phyloP scores from a whole-genome alignment of 2,888 invertebrate species.

The Celastrina argiolus region DNA sequence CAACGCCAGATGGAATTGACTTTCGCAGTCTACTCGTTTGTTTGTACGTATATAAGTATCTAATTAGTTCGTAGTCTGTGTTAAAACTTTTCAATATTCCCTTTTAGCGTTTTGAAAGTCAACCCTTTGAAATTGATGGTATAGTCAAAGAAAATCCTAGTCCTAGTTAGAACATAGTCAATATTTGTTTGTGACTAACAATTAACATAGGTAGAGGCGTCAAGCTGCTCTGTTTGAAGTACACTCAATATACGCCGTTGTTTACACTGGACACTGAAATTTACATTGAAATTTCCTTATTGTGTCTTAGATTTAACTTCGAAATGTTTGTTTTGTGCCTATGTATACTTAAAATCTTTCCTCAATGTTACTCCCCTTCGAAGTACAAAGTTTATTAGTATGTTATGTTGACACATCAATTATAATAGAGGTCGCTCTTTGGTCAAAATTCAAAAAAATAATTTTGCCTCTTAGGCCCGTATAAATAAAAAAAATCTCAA shows the following conservation, averaged over 20 bases:
- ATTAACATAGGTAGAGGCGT: neutral
- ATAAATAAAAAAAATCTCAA: no score
- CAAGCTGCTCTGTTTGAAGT: neutral
- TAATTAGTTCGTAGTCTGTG: no score
- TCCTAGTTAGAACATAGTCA: neutral
- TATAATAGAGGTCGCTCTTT: no score
- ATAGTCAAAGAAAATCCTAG: neutral
- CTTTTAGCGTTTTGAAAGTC: neutral
- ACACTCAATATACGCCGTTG: neutral
- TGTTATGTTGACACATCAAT: neutral
- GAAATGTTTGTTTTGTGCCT: neutral
- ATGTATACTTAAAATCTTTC: neutral
- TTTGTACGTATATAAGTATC: no score
- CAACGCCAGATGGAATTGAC: no score
- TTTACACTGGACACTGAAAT: slow-evolving; percentile 11
- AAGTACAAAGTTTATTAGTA: neutral
- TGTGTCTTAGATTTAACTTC: neutral
- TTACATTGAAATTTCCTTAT: slow-evolving; percentile 4
- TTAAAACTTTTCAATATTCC: no score
- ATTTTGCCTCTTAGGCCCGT: no score
- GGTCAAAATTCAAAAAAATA: no score
- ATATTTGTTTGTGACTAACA: neutral
- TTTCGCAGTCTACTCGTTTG: no score
- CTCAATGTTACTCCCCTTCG: neutral
- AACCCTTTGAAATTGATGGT: neutral